These are phyloP conservation scores for Percina caprodes DNA, from an alignment of 2,113 vertebrate genomes.

Conservation along the genomic window DNA sequence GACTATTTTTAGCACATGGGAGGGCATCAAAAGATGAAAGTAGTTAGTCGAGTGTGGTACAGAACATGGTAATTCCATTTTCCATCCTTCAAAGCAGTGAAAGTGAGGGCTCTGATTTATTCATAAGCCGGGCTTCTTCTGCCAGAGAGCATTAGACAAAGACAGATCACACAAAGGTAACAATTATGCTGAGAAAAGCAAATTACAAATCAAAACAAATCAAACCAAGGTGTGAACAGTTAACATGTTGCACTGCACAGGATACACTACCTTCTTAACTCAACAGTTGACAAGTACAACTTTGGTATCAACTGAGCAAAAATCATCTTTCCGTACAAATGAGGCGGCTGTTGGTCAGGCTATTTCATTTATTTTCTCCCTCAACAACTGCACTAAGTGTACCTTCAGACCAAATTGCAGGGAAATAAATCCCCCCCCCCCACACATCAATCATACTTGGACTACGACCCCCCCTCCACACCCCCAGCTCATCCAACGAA, in stretches of 20 bases:
- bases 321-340: neutral
- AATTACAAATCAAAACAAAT: slow-evolving; percentile 78
- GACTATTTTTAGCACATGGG: slow-evolving; percentile 56
- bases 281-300: slow-evolving; percentile 22
- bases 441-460: too few species aligned
- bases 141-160: slow-evolving; percentile 73
- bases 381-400: too few species aligned
- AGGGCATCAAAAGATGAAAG: slow-evolving; percentile 53
- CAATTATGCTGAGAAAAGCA: slow-evolving; percentile 69
- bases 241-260: slow-evolving; percentile 22
- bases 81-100: slow-evolving; percentile 71
- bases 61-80: slow-evolving; percentile 78
- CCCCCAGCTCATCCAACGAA: too few species aligned
- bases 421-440: too few species aligned
- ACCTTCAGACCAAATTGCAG: too few species aligned
- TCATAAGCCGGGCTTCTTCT: slow-evolving; percentile 74
- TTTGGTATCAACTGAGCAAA: neutral
- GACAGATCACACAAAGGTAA: slow-evolving; percentile 67
- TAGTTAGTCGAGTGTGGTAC: slow-evolving; percentile 57
- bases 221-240: slow-evolving; percentile 54
- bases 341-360: slow-evolving; percentile 18
- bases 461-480: too few species aligned
- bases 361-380: slow-evolving; percentile 22
- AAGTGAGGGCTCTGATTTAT: slow-evolving; percentile 80
- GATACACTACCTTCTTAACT: slow-evolving; percentile 30